Percentiles rank a stretch among this genome's conserved stretches.
Evolutionary conservation across 2,113 vertebrate species (phyloP).

Genomic region (Pseudolaguvia tuberculata): DNA sequence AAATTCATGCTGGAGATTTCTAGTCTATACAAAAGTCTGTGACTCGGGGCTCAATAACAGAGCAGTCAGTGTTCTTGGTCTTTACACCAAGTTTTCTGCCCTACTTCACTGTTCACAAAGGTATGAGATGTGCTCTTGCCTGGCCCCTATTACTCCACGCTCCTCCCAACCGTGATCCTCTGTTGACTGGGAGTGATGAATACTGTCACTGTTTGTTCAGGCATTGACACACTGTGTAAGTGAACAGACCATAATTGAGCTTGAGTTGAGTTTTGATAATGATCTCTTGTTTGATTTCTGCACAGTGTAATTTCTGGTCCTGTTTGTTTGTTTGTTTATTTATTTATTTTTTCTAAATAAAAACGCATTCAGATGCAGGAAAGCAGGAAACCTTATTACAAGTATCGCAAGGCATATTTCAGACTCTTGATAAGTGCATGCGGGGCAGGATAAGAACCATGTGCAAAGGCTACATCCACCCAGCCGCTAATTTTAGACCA

Average conservation of each 20-base stretch:
- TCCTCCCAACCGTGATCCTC: conserved; percentile 7
- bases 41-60: neutral
- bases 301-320: neutral
- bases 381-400: too few relatives aligned
- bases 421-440: neutral
- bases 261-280: neutral
- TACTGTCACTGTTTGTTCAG: conserved; percentile 27
- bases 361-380: neutral
- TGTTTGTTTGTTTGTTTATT: neutral
- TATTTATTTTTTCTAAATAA: neutral
- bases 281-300: neutral
- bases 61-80: conserved; percentile 54
- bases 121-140: conserved; percentile 49
- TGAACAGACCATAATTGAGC: neutral
- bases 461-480: too few relatives aligned
- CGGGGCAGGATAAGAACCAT: too few relatives aligned
- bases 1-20: neutral
- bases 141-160: conserved; percentile 8
- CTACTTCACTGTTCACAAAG: conserved; percentile 68
- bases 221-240: conserved; percentile 36
- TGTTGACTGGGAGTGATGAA: conserved; percentile 19
- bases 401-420: too few relatives aligned
- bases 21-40: neutral
- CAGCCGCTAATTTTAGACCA: too few relatives aligned
- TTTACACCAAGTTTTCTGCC: conserved; percentile 68